Conservation (phyloP, 2,797 vertebrate species). For the Lycodopsis pacificus region DNA sequence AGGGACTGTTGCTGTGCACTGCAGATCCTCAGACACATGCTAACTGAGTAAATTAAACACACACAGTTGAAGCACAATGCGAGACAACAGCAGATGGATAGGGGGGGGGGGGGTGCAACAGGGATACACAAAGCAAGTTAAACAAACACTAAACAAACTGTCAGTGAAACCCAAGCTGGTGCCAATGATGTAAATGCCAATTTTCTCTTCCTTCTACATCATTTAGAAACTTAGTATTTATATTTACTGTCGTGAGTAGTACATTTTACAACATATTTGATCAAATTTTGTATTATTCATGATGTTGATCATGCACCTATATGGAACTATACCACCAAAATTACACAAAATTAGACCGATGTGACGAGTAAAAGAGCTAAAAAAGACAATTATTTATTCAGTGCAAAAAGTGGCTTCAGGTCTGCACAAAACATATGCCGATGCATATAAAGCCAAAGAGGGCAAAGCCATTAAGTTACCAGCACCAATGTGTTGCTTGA, state of each 20-base stretch:
- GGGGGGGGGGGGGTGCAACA: constrained; percentile 15
- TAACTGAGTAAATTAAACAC: constrained; percentile 87
- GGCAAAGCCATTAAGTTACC: not conserved
- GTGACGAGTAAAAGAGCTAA: not conserved
- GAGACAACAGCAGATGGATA: constrained; percentile 49
- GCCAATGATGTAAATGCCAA: not conserved
- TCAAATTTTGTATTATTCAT: not conserved
- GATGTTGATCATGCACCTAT: not conserved
- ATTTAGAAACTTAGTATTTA: constrained; percentile 6
- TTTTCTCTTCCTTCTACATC: constrained; percentile 2
- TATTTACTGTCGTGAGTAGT: not conserved
- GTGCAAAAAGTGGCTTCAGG: not conserved
- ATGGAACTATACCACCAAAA: not conserved
- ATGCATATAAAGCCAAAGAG: no score
- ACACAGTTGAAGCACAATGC: constrained; percentile 73
- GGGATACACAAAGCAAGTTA: constrained; percentile 34
- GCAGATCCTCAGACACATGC: constrained; percentile 81
- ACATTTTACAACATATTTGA: not conserved
- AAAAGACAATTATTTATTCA: not conserved
- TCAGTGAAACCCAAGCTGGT: constrained; percentile 60
- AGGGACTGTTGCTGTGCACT: constrained; percentile 69
- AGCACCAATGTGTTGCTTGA: not conserved
- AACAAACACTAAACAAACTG: constrained; percentile 53
- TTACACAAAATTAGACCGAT: not conserved
- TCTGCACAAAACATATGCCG: not conserved